A percentile compares a stretch with the other conserved stretches of the same genome.
phyloP scores from a whole-genome alignment of 2,797 vertebrate genomes.

The Arnoldichthys spilopterus region DNA sequence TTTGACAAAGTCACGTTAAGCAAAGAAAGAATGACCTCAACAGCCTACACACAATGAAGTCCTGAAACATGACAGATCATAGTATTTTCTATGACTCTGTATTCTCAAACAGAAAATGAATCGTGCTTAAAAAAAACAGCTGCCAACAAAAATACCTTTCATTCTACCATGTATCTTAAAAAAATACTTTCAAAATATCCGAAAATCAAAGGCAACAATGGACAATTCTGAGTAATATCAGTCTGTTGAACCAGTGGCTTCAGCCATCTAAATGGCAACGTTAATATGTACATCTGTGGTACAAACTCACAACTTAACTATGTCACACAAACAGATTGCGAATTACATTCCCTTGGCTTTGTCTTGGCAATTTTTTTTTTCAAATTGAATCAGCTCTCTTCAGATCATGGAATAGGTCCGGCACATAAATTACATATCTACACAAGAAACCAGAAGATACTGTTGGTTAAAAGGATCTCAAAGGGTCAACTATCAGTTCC shows the following conservation, averaged over 20 bases:
- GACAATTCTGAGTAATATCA: too few species aligned
- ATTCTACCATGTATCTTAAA: neutral
- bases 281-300: neutral
- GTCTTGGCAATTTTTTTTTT: neutral
- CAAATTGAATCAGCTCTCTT: neutral
- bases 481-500: slow-evolving; percentile 12
- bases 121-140: too few species aligned
- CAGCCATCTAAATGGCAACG: neutral
- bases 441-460: neutral
- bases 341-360: neutral
- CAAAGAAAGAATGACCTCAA: too few species aligned
- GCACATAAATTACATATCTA: too few species aligned
- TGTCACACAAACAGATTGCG: too few species aligned
- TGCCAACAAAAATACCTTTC: too few species aligned
- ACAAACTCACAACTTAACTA: neutral
- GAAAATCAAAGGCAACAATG: too few species aligned
- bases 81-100: too few species aligned
- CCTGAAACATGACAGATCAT: too few species aligned
- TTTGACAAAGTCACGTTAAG: too few species aligned
- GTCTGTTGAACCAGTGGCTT: neutral
- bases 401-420: neutral
- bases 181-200: neutral
- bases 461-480: neutral
- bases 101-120: too few species aligned
- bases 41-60: too few species aligned